Base-by-base conservation (phyloP, 2,797 vertebrate genomes). In the Gouania willdenowi region DNA sequence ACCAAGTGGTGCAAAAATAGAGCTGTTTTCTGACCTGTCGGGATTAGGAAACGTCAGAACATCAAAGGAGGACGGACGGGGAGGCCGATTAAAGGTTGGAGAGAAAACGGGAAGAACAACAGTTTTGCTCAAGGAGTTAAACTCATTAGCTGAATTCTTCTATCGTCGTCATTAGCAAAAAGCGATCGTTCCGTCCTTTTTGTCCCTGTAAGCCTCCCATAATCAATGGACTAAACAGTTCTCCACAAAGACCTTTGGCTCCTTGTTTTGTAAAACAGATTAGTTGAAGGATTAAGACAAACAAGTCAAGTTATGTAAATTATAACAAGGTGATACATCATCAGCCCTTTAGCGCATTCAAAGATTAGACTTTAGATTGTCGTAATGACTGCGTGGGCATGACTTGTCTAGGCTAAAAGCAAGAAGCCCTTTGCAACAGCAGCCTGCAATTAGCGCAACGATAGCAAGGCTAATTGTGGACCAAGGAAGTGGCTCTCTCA, bases 1-100 rank as follows among this genome's bases (percentile, higher is more conserved):
- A 82, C 84, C 77, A 74, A 85, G 73, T 63, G 72, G 59, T 34
- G 60, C 72, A 70, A 67, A 71, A 87, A 87, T 87, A 86, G 78
- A 79, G 68, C 86, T 82, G 64, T 63, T 53, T 35, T 70, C 66
- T 67, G 57, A 32, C n/a, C 51, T 66, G 74, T 75, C 50, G 44
- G 66, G 67, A 60, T 55, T 13, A 10, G 8, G 28, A 33, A 40
- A 48, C 10, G 8, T 21, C 5, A 44, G 15, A 57, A 48, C 16
- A 9, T 8, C 28, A 39, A 41, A 41, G 32, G 57, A 29, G 41
- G 24, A 36, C 6, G 2, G 17, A 41, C 20, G 10, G 6, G 19
- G 8, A 24, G 7, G 9, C 12, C 5, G 33, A 7, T 8, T 13
- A 37, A 8, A 35, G 9, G 8, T 15, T 21, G 2, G 26, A 31